A percentile compares a stretch with the other conserved stretches of the same genome.
Evolutionary conservation across 2,888 invertebrate genomes (phyloP).

Genomic region (Petrolisthes manimaculis): DNA sequence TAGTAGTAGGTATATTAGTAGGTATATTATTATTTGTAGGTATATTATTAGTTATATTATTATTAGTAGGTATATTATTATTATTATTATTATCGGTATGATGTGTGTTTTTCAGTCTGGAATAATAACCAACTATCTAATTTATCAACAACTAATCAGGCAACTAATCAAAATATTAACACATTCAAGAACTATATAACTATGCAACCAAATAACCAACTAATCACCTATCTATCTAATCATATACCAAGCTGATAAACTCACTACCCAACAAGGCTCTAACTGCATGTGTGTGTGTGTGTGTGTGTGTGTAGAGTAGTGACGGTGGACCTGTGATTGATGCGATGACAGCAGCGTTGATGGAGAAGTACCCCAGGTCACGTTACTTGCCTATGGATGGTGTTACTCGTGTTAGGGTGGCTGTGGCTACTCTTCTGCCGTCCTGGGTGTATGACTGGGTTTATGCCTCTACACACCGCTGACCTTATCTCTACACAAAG

Average conservation of each 20-base stretch:
- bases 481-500: too few species aligned
- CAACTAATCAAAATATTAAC: neutral
- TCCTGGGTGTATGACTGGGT: slow-evolving; percentile 81
- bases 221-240: neutral
- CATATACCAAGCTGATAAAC: too few species aligned
- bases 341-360: slow-evolving; percentile 80
- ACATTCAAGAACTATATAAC: too few species aligned
- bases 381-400: slow-evolving; percentile 87
- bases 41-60: neutral
- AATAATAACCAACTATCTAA: too few species aligned
- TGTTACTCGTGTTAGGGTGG: slow-evolving; percentile 82
- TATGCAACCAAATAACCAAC: neutral
- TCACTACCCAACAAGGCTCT: too few species aligned
- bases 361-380: slow-evolving; percentile 84
- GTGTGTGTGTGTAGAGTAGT: slow-evolving; percentile 70
- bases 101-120: too few species aligned
- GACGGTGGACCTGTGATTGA: slow-evolving; percentile 83
- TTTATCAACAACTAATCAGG: neutral
- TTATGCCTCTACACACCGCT: slow-evolving; percentile 6
- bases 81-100: too few species aligned
- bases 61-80: neutral
- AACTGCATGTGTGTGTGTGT: too few species aligned
- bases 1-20: neutral
- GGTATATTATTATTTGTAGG: too few species aligned
- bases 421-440: slow-evolving; percentile 85